A percentile compares a stretch with the other conserved stretches of the same genome.
Evolutionary conservation across 2,797 vertebrate genomes (phyloP).

Genomic region (Arremon aurantiirostris): DNA sequence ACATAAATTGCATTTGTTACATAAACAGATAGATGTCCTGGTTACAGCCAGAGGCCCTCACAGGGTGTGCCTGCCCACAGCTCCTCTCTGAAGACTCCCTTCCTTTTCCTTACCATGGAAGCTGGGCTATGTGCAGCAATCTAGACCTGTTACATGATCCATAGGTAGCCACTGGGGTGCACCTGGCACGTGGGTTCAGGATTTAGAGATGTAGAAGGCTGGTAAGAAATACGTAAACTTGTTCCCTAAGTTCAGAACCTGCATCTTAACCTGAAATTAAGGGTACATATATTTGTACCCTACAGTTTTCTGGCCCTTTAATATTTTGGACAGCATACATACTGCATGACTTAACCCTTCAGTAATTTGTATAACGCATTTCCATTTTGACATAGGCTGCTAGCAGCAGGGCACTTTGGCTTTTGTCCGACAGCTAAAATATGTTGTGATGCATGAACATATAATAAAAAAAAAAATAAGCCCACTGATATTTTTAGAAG

Average conservation of each 20-base stretch:
- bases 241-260: background rate
- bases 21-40: background rate
- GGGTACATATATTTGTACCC: background rate
- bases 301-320: background rate
- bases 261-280: background rate
- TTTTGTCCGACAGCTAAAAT: background rate
- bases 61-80: background rate
- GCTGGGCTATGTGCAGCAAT: accelerated
- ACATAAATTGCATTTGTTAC: background rate
- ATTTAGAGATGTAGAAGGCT: background rate
- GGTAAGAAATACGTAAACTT: background rate
- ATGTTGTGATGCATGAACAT: background rate
- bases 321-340: background rate
- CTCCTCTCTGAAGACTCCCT: background rate
- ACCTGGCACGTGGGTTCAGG: background rate
- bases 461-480: background rate
- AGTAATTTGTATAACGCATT: conserved; percentile 20
- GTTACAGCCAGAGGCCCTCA: background rate
- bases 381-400: background rate
- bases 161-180: accelerated
- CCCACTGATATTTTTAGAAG: conserved; percentile 31
- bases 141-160: background rate
- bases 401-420: background rate
- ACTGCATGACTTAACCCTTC: background rate
- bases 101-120: background rate